phyloP scores from a whole-genome alignment of 2,113 vertebrate species.

The Rynchops niger region DNA sequence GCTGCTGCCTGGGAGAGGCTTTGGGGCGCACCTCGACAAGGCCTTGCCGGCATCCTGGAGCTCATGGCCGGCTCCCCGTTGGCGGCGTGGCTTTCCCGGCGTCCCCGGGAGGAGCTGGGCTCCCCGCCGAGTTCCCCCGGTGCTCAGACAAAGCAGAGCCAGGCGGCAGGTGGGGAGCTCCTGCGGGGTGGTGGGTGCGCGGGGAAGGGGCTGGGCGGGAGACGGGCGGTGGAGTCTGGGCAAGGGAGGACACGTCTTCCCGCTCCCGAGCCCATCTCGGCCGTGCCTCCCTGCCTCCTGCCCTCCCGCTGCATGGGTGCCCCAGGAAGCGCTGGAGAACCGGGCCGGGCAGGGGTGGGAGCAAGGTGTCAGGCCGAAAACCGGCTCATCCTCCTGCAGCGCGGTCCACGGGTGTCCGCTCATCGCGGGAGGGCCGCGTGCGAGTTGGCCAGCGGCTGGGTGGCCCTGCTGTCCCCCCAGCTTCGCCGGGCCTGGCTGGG shows the following conservation, averaged over 20 bases:
- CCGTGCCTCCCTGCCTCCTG: background rate
- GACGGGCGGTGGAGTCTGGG: background rate
- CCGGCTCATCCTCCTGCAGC: fast-evolving
- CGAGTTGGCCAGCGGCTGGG: background rate
- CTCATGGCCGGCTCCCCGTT: background rate
- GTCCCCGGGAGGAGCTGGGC: background rate
- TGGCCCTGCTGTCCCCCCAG: fast-evolving
- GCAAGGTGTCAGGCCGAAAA: background rate
- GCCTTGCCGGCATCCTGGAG: background rate
- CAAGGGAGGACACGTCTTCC: background rate
- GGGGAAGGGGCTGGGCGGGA: background rate
- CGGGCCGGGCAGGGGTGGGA: background rate
- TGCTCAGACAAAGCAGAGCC: constrained; percentile 45
- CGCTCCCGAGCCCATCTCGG: background rate
- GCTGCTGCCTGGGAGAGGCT: background rate
- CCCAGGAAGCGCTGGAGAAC: background rate
- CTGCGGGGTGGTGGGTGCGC: constrained; percentile 37
- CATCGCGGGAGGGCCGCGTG: background rate
- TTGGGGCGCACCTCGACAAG: background rate
- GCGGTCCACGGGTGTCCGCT: background rate
- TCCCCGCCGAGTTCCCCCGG: background rate
- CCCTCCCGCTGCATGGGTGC: background rate
- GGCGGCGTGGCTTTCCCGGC: background rate
- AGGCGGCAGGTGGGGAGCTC: constrained; percentile 44
- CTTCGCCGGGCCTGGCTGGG: background rate